Evolutionary conservation across 2,113 vertebrate species (phyloP).

Genomic region (Labeo catla): DNA sequence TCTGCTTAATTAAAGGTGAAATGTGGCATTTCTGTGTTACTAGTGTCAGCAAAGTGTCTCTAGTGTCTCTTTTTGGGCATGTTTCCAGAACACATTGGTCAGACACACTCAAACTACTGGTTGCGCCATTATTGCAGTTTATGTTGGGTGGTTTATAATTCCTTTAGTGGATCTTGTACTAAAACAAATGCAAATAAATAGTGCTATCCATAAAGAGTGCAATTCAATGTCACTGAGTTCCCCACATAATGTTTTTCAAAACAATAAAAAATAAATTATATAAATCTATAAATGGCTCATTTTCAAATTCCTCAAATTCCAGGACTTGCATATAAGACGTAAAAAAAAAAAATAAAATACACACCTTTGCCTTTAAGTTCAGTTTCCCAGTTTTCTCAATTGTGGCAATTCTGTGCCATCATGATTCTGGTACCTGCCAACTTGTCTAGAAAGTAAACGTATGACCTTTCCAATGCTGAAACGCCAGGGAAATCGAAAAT

Average conservation of each 20-base stretch:
- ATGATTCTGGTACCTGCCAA: conserved; percentile 6
- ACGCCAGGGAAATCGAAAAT: not conserved
- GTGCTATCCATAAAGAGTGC: not conserved
- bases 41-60: not conserved
- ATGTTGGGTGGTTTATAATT: not conserved
- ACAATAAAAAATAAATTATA: not conserved
- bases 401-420: not conserved
- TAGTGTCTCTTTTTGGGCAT: not conserved
- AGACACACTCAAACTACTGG: not conserved
- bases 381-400: not conserved
- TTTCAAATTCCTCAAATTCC: not conserved
- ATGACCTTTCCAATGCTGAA: conserved; percentile 18
- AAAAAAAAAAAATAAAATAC: not conserved
- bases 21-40: not conserved
- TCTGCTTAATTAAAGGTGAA: conserved; percentile 1
- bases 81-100: not conserved
- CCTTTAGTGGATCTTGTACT: not conserved
- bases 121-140: not conserved
- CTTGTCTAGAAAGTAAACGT: not conserved
- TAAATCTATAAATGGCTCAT: not conserved
- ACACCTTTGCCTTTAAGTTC: not conserved
- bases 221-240: not conserved
- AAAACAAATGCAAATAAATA: not conserved
- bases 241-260: not conserved
- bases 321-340: not conserved